phyloP scores from a whole-genome alignment of 2,888 invertebrate genomes.

The Melanostoma mellinum region DNA sequence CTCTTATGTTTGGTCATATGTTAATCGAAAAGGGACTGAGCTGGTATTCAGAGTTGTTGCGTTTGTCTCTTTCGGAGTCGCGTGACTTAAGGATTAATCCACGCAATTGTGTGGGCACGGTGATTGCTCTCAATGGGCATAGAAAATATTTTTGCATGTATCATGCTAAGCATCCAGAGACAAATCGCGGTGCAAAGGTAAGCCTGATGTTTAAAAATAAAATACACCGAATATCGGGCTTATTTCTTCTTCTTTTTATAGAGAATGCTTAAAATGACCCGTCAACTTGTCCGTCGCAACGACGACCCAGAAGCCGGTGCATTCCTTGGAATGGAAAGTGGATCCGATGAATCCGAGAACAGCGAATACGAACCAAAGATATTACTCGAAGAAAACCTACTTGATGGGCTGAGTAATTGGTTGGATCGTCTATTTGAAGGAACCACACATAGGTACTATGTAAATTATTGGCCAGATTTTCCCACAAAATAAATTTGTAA shows the following conservation, averaged over 20 bases:
- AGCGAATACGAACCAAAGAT: constrained; percentile 82
- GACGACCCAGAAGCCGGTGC: constrained; percentile 91
- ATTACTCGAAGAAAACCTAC: constrained; percentile 88
- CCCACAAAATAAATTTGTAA: constrained; percentile 86
- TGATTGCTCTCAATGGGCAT: constrained; percentile 97
- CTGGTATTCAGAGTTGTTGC: constrained; percentile 96
- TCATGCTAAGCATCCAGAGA: constrained; percentile 97
- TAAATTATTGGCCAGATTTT: constrained; percentile 99
- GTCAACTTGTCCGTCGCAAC: constrained; percentile 82
- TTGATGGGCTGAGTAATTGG: constrained; percentile 98
- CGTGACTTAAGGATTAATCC: constrained; percentile 95
- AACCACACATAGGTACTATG: constrained; percentile 95
- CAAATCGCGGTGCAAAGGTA: constrained; percentile 87
- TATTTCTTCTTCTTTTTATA: constrained; percentile 75
- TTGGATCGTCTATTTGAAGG: constrained; percentile 98
- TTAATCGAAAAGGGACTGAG: constrained; percentile 94
- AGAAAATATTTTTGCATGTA: constrained; percentile 99
- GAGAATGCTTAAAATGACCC: constrained; percentile 88
- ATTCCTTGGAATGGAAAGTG: constrained; percentile 92
- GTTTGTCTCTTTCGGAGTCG: constrained; percentile 92
- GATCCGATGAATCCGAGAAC: constrained; percentile 85
- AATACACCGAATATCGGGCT: background rate
- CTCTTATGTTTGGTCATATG: constrained; percentile 96
- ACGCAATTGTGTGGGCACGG: constrained; percentile 97
- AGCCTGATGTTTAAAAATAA: constrained; percentile 19